These are phyloP conservation scores for Neoaliturus tenellus DNA, from an alignment of 2,888 invertebrate species.

Conservation along the genomic window DNA sequence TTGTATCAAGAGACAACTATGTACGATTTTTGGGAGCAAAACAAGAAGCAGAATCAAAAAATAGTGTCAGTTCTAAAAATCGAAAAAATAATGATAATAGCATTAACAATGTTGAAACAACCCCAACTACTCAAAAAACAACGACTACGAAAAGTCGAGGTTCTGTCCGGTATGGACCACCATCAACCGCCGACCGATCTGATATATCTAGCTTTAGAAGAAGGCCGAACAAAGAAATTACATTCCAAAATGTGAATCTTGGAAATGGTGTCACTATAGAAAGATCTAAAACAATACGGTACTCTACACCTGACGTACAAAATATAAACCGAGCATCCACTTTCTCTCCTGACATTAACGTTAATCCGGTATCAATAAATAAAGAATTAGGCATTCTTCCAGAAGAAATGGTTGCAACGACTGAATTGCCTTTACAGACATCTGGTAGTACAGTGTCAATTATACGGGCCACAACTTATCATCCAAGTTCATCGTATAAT, in stretches of 20 bases:
- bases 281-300: conserved; percentile 55
- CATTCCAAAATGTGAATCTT: conserved; percentile 58
- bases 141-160: conserved; percentile 8
- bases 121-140: background rate
- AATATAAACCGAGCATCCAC: conserved; percentile 53
- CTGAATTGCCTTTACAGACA: background rate
- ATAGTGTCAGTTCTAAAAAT: background rate
- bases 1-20: conserved; percentile 66
- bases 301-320: conserved; percentile 30
- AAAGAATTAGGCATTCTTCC: conserved; percentile 24
- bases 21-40: conserved; percentile 49
- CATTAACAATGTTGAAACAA: background rate
- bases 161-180: conserved; percentile 22
- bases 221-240: conserved; percentile 40
- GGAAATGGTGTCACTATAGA: conserved; percentile 63
- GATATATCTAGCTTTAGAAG: conserved; percentile 36
- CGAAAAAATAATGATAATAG: background rate
- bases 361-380: conserved; percentile 35
- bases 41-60: conserved; percentile 9
- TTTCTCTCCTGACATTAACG: conserved; percentile 47
- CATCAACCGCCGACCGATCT: conserved; percentile 15
- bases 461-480: conserved; percentile 56
- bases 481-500: conserved; percentile 43
- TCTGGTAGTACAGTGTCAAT: background rate
- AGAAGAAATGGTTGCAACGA: background rate